Evolutionary conservation across 1,140 invertebrate species (phyloP), one percentile per base, ranked within the genome.

Genomic region (Vanessa tameamea): DNA sequence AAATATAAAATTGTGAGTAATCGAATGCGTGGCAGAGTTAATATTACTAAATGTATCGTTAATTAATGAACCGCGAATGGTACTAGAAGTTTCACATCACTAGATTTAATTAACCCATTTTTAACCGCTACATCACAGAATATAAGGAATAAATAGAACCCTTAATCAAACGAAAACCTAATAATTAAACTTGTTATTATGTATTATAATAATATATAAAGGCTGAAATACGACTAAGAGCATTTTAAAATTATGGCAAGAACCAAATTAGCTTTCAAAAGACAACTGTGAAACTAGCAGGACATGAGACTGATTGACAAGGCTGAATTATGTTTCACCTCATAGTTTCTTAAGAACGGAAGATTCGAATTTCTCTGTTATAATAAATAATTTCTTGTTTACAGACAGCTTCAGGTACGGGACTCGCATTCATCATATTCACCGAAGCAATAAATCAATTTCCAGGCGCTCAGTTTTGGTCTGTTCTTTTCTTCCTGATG

Each of bases 401-500:
- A 51, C 92, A 99, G 98, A 97, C 97, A 3, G 97, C 97, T 1
- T 97, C 97, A 6, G 98, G 98, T 5, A 98, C 98, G 1, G 98
- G 98, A 3, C 92, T 99, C 47, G 98, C 98, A 0, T 99, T 99
- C 83, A 98, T 99, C 48, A 98, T 98, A 57, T 99, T 99, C 92
- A 99, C 98, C 0, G 97, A 99, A 92, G 98, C 98, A 1, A 98
- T 99, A 77, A 98, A 98, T 91, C 97, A 99, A 92, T 98, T 99
- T 91, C 98, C 97, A 0, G 97, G 97, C 5, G 97, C 97, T 8
- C 98, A 98, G 79, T 95, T 99, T 82, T 99, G 98, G 98, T 96
- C 98, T 0, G 94, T 99, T 1, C 93, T 99, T 0, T 99, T 99
- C 93, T 99, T 99, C 90, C 93, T 99, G 11, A 99, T 99, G 98